Percentiles rank a stretch among this genome's conserved stretches.
phyloP scores from a whole-genome alignment of 2,113 vertebrate genomes.

The Pelobates fuscus region DNA sequence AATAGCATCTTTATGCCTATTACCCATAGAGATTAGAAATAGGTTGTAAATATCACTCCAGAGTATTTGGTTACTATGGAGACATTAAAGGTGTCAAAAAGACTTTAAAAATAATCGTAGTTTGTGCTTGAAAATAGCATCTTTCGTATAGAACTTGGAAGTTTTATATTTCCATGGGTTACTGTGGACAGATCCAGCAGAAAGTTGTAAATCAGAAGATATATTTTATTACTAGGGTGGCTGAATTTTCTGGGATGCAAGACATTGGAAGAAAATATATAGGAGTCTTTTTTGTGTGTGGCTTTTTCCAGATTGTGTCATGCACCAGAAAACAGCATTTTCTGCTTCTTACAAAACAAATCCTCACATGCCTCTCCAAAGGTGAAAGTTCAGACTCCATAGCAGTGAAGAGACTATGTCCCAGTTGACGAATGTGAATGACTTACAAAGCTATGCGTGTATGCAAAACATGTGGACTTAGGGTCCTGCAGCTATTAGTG shows the following conservation, averaged over 20 bases:
- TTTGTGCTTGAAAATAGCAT: conserved; percentile 12
- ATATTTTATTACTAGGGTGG: too few relatives aligned
- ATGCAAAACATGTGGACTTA: neutral
- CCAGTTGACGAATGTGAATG: too few relatives aligned
- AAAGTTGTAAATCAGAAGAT: too few relatives aligned
- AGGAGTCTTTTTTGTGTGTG: too few relatives aligned
- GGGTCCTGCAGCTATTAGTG: neutral
- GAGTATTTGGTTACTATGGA: conserved; percentile 37
- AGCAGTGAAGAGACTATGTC: neutral
- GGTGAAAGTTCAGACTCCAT: neutral
- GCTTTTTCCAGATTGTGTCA: too few relatives aligned
- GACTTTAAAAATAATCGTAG: conserved; percentile 35
- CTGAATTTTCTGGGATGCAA: too few relatives aligned
- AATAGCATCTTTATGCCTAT: conserved; percentile 13
- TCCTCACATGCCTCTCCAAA: neutral
- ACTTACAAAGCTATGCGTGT: conserved; percentile 8
- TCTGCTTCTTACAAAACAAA: conserved; percentile 6
- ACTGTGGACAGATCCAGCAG: too few relatives aligned
- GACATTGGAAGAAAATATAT: too few relatives aligned
- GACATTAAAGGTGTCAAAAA: conserved; percentile 33
- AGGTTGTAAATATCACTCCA: conserved; percentile 25
- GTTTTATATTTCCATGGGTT: too few relatives aligned
- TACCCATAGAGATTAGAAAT: conserved; percentile 20
- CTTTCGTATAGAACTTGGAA: neutral
- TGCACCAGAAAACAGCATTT: too few relatives aligned